These are phyloP conservation scores for Lipophrys pholis DNA, from an alignment of 2,113 vertebrate species.

Conservation along the genomic window DNA sequence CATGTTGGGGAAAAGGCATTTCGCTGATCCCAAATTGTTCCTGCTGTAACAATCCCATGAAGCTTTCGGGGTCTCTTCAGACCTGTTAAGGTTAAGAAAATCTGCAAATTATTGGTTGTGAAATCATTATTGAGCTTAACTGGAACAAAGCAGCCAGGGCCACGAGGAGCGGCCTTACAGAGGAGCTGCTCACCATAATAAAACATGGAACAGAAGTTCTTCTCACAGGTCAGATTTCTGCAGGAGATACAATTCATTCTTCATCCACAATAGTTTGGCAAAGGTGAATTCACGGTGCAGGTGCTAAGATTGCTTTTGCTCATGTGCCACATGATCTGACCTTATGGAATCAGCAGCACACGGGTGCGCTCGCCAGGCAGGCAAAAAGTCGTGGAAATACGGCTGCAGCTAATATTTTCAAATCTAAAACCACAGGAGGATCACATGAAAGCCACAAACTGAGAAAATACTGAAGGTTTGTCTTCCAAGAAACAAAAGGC, in stretches of 20 bases:
- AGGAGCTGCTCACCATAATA: not conserved
- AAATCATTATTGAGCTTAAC: no score
- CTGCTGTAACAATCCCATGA: no score
- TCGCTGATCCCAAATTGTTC: no score
- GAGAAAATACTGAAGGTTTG: conserved; percentile 10
- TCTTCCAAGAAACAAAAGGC: not conserved
- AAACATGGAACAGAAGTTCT: not conserved
- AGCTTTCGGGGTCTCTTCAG: no score
- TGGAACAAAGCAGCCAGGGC: no score
- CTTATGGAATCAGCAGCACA: conserved; percentile 14
- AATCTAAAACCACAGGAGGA: conserved; percentile 5
- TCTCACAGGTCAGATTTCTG: not conserved
- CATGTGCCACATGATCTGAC: not conserved
- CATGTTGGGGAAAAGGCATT: no score
- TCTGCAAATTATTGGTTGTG: no score
- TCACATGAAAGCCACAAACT: conserved; percentile 3
- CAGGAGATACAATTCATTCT: conserved; percentile 9
- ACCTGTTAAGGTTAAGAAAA: no score
- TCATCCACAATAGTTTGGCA: not conserved
- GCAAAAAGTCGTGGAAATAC: not conserved
- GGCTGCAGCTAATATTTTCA: not conserved
- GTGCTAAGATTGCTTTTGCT: not conserved
- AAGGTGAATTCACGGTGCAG: not conserved
- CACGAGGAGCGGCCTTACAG: not conserved
- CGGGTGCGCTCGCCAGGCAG: not conserved